Evolutionary conservation across 2,113 vertebrate genomes (phyloP), one percentile per base, ranked within the genome.

Genomic region (Calyptommatus sinebrachiatus): DNA sequence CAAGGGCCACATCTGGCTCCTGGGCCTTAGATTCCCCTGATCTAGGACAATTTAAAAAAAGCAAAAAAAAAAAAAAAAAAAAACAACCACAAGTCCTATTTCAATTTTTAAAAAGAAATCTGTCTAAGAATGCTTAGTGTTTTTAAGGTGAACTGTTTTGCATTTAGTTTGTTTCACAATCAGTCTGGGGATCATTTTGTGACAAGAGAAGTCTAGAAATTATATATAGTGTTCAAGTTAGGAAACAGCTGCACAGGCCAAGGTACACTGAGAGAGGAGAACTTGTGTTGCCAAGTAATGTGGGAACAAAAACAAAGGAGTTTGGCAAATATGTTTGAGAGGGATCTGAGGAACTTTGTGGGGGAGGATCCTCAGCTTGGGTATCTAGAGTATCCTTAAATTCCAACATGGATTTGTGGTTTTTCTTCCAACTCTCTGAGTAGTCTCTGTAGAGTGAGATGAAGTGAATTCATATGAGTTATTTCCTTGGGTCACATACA

Each of bases 361-460:
- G 77, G 29, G 26, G 71, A 80, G 41, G 24, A 31, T 46, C 6
- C 68, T 35, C 29, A 22, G 28, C 28, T 28, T 11, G 61, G 72
- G 50, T 21, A 81, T 62, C 26, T 8, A 45, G 28, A 18, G 45
- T 29, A 63, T 18, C 28, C 60, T 46, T 24, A 79, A 75, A 53
- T 21, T 29, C 22, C 65, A 29, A 61, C n/a, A 28, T 12, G 62
- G 16, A 22, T 29, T 31, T 31, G 35, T 46, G 63, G 75, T 57
- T 61, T 57, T 45, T 62, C 26, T 69, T 75, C 75, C 65, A 81
- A n/a, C 50, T 62, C 18, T 31, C 11, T 69, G 72, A 48, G 77
- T 70, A 68, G 53, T 71, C 77, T 45, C 67, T 61, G 2, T 18
- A 45, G 48, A n/a, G 50, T 7, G 29, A 28, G 62, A 16, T 45